Base-by-base conservation (phyloP, 2,113 vertebrate species). In the Archilochus colubris region DNA sequence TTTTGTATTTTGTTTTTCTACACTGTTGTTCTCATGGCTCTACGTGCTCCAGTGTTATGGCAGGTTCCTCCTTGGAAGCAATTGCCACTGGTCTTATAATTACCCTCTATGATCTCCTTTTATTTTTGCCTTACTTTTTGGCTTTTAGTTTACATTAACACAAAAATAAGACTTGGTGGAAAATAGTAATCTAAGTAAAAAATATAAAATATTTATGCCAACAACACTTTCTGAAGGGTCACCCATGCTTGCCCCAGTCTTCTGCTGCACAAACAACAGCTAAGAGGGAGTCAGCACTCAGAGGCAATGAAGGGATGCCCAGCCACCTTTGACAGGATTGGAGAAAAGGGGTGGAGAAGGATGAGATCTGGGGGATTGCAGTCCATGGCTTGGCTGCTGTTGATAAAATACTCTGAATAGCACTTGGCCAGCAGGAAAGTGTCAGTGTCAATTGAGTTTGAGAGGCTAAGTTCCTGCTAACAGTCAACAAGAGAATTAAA, bases 191-290 rank as follows among this genome's bases (percentile, higher is more conserved):
- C n/a, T 64, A 69, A 69, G 87, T 50, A 40, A 3, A 50, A 48
- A 53, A 10, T 50, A 40, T 4, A 50, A 48, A 53, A 10, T 21
- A n/a, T 68, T 50, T 24, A 6, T 31, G 5, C 7, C 1, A 0
- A 46, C 62, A 53, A 36, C 22, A 30, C 30, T 77, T 77, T 58
- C 63, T 63, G 22, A 54, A 67, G 63, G 43, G 58, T 63, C 25
- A 54, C 17, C 23, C n/a, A 11, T 3, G 3, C 36, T 54, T 9
- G 6, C 13, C n/a, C 20, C 43, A n/a, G 14, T 28, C 67, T 79
- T 40, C 62, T 53, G 24, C 19, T 53, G 48, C 63, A 63, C 40
- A 33, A 16, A 27, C 4, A 7, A 3, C 22, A 61, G 31, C 33
- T 46, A 40, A 9, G 1, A 2, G 22, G 33, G 40, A 48, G 9